phyloP scores from a whole-genome alignment of 2,888 invertebrate genomes.

The Elmis aenea region DNA sequence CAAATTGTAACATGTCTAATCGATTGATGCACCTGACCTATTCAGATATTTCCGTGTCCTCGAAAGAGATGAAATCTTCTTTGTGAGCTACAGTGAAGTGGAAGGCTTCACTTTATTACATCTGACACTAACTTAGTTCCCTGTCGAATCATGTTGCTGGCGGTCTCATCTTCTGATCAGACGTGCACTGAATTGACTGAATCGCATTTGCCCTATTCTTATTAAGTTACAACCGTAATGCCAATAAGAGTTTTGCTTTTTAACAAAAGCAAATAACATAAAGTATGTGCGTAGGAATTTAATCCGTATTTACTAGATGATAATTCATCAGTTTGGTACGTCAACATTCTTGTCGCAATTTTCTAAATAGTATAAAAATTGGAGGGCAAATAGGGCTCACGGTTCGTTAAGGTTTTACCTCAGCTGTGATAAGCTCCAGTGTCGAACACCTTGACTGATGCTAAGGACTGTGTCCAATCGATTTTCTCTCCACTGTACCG shows the following conservation, averaged over 20 bases:
- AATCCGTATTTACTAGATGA: too few species aligned
- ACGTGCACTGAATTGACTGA: slow-evolving; percentile 19
- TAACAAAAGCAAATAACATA: too few species aligned
- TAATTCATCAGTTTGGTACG: too few species aligned
- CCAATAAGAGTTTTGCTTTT: too few species aligned
- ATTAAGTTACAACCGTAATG: too few species aligned
- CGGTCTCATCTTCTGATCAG: slow-evolving; percentile 23
- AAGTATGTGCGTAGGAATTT: too few species aligned
- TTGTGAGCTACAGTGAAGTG: slow-evolving; percentile 19
- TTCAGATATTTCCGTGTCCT: too few species aligned
- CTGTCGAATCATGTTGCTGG: slow-evolving; percentile 25
- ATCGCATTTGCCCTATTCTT: slow-evolving; percentile 13
- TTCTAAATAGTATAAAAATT: slow-evolving; percentile 26
- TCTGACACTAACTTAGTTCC: slow-evolving; percentile 28
- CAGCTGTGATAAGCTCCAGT: slow-evolving; percentile 25
- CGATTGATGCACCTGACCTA: too few species aligned
- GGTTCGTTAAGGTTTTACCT: slow-evolving; percentile 27
- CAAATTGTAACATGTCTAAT: too few species aligned
- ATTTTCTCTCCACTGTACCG: slow-evolving; percentile 14
- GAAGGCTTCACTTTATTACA: slow-evolving; percentile 32
- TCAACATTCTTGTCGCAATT: slow-evolving; percentile 25
- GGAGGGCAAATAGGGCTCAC: slow-evolving; percentile 23
- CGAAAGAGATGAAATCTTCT: slow-evolving; percentile 7
- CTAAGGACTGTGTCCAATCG: slow-evolving; percentile 22
- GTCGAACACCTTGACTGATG: slow-evolving; percentile 26